phyloP scores from a whole-genome alignment of 2,888 invertebrate genomes.

The Trichopoda pennipes region DNA sequence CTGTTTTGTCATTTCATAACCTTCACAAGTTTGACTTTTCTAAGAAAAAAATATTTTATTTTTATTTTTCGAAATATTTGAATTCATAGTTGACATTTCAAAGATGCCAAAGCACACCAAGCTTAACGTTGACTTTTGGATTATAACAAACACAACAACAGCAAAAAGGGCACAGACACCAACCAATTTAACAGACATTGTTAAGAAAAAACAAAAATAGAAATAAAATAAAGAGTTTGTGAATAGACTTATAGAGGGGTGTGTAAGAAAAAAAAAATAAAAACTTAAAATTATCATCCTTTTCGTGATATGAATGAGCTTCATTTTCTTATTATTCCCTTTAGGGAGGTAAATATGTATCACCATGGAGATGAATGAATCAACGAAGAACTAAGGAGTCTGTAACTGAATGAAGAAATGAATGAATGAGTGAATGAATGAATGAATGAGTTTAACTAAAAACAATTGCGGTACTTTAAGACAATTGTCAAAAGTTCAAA shows the following conservation, averaged over 20 bases:
- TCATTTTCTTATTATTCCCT: slow-evolving; percentile 68
- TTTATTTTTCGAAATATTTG: slow-evolving; percentile 37
- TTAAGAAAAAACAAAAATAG: background rate
- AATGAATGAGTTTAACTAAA: slow-evolving; percentile 65
- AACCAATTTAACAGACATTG: slow-evolving; percentile 21
- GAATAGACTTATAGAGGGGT: background rate
- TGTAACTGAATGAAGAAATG: slow-evolving; percentile 30
- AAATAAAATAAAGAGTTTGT: slow-evolving; percentile 8
- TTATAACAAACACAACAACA: slow-evolving; percentile 6
- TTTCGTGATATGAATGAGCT: slow-evolving; percentile 65
- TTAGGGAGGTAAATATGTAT: slow-evolving; percentile 32
- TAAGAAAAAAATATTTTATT: slow-evolving; percentile 6
- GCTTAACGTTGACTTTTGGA: slow-evolving; percentile 17
- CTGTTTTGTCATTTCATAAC: slow-evolving; percentile 67
- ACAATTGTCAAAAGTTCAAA: slow-evolving; percentile 77
- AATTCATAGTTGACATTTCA: slow-evolving; percentile 52
- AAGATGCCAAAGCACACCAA: slow-evolving; percentile 41
- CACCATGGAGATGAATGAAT: background rate
- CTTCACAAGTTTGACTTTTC: slow-evolving; percentile 60
- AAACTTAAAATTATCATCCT: slow-evolving; percentile 64
- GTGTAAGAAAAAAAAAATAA: too few species aligned
- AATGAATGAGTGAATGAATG: background rate
- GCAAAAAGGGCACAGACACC: background rate
- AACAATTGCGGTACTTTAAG: slow-evolving; percentile 74
- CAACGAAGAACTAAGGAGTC: slow-evolving; percentile 18